Conservation (phyloP, 1,140 invertebrate species). For the Paracyclopina nana region DNA sequence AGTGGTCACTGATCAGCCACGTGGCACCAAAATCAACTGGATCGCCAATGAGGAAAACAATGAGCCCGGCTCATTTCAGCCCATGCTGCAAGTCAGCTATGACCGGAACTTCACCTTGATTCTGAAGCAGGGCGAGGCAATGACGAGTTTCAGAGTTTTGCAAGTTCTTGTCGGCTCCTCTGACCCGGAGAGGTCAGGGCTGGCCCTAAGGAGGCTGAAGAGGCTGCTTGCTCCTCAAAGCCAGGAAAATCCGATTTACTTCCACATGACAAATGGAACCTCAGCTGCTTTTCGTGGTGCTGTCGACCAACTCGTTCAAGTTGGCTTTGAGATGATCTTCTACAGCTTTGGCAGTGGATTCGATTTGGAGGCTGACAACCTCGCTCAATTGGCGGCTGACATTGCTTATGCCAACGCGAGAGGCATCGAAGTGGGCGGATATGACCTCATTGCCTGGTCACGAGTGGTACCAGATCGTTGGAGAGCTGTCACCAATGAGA, state of each 20-base stretch:
- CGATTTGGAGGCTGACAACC: neutral
- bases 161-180: neutral
- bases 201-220: neutral
- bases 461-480: neutral
- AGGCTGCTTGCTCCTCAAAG: neutral
- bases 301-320: neutral
- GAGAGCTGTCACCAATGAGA: neutral
- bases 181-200: neutral
- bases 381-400: neutral
- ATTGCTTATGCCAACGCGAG: neutral
- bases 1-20: neutral
- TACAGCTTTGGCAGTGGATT: slow-evolving; percentile 6
- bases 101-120: neutral
- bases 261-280: neutral
- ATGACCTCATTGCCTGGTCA: neutral
- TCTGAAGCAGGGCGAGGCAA: neutral
- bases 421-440: slow-evolving; percentile 1
- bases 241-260: slow-evolving; percentile 1
- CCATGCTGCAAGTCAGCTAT: neutral
- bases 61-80: slow-evolving; percentile 2
- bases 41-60: neutral
- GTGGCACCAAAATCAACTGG: neutral
- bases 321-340: slow-evolving; percentile 3
- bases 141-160: neutral
- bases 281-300: neutral